These are phyloP conservation scores for Melipona quadrifasciata DNA, from an alignment of 1,140 invertebrate genomes.

Conservation along the genomic window DNA sequence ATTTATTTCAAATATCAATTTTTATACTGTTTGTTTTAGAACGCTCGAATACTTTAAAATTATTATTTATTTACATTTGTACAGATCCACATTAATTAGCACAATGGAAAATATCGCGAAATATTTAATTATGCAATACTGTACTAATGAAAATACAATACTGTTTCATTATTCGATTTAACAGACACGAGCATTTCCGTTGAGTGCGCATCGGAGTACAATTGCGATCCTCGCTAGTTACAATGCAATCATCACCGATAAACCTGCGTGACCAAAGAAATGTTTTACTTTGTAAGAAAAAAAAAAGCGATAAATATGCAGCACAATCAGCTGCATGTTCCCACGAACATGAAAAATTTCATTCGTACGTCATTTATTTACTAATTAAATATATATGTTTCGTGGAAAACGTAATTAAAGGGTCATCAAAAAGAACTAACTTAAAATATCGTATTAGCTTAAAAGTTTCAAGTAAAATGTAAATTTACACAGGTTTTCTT, in stretches of 20 bases:
- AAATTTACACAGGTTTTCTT: not conserved
- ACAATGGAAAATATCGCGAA: not conserved
- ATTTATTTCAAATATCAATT: not conserved
- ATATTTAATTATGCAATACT: not conserved
- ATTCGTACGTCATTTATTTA: not conserved
- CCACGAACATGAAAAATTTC: not conserved
- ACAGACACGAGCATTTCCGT: not conserved
- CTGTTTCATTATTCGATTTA: not conserved
- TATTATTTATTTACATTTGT: not conserved
- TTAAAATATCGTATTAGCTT: not conserved
- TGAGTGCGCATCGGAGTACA: not conserved
- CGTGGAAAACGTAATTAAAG: not conserved
- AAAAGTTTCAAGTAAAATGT: not conserved
- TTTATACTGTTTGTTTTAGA: not conserved
- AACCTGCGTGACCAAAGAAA: constrained; percentile 37
- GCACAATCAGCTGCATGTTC: too few species aligned
- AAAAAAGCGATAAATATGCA: constrained; percentile 19
- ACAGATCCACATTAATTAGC: not conserved
- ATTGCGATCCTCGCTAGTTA: not conserved
- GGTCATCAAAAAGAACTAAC: too few species aligned
- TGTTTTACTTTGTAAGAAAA: not conserved
- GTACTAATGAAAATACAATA: not conserved
- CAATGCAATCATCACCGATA: constrained; percentile 20
- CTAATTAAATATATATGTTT: not conserved
- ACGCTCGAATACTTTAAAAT: too few species aligned